These are phyloP conservation scores for Hyposoter didymator DNA, from an alignment of 2,888 invertebrate genomes.

Conservation along the genomic window DNA sequence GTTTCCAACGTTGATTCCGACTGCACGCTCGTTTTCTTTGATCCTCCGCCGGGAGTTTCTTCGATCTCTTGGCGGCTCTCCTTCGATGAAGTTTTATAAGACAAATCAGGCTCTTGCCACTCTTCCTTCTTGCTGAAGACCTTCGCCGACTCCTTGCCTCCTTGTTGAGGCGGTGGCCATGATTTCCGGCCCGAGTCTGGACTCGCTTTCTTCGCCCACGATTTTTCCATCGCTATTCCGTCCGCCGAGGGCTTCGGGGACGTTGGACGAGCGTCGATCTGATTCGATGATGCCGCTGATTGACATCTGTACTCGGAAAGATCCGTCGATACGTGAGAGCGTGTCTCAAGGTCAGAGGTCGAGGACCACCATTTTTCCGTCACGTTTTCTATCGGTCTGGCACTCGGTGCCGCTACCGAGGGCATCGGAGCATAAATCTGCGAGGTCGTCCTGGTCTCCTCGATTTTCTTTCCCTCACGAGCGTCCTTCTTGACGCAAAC, in stretches of 20 bases:
- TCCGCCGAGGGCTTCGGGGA: conserved; percentile 87
- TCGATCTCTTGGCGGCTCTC: conserved; percentile 78
- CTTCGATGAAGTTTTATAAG: conserved; percentile 78
- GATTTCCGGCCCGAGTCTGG: conserved; percentile 84
- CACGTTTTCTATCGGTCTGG: conserved; percentile 60
- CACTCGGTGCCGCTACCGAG: conserved; percentile 49
- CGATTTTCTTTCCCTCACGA: conserved; percentile 71
- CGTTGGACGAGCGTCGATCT: conserved; percentile 74
- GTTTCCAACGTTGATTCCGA: conserved; percentile 79
- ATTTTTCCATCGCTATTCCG: conserved; percentile 88
- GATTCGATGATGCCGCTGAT: conserved; percentile 76
- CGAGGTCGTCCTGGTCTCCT: conserved; percentile 63
- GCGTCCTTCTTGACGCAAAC: conserved; percentile 74
- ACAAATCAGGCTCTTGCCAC: conserved; percentile 78
- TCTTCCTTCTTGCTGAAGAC: conserved; percentile 77
- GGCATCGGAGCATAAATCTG: conserved; percentile 54
- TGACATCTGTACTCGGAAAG: conserved; percentile 80
- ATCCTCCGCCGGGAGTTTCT: conserved; percentile 77
- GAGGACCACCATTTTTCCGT: conserved; percentile 75
- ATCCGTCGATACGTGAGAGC: conserved; percentile 80
- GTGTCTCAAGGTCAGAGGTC: conserved; percentile 78
- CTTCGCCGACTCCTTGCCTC: conserved; percentile 74
- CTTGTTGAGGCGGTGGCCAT: conserved; percentile 84
- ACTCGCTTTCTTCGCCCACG: conserved; percentile 87
- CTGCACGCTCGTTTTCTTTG: conserved; percentile 80